phyloP scores from a whole-genome alignment of 2,797 vertebrate species.

The Atherinosoma microstoma region DNA sequence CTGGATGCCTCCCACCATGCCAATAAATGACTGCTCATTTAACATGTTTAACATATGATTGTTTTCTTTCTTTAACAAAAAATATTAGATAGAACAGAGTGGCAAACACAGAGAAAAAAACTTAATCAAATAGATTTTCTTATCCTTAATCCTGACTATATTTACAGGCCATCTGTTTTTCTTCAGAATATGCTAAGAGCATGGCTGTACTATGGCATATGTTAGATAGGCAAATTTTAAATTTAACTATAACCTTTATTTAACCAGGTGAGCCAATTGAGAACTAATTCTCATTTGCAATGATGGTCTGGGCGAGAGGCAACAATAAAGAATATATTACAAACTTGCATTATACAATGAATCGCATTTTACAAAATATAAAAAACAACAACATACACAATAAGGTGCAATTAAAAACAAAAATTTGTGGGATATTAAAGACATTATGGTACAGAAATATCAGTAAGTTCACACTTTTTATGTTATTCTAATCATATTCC shows the following conservation, averaged over 20 bases:
- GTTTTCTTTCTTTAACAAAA: background rate
- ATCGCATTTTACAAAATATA: too few relatives aligned
- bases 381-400: too few relatives aligned
- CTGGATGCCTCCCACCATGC: slow-evolving; percentile 30
- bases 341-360: too few relatives aligned
- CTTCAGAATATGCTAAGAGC: background rate
- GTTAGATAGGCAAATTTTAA: background rate
- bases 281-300: too few relatives aligned
- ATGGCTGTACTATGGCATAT: background rate
- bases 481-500: slow-evolving; percentile 21
- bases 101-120: background rate
- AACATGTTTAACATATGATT: slow-evolving; percentile 5
- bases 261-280: too few relatives aligned
- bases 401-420: too few relatives aligned
- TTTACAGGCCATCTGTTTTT: background rate
- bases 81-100: background rate
- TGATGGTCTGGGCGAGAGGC: too few relatives aligned
- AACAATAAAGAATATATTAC: too few relatives aligned
- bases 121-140: background rate
- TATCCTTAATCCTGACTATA: background rate
- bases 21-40: slow-evolving; percentile 19
- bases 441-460: background rate
- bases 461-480: background rate
- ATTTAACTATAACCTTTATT: too few relatives aligned
- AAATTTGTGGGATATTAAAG: background rate